phyloP scores from a whole-genome alignment of 2,797 vertebrate species.

The Taeniopygia guttata region DNA sequence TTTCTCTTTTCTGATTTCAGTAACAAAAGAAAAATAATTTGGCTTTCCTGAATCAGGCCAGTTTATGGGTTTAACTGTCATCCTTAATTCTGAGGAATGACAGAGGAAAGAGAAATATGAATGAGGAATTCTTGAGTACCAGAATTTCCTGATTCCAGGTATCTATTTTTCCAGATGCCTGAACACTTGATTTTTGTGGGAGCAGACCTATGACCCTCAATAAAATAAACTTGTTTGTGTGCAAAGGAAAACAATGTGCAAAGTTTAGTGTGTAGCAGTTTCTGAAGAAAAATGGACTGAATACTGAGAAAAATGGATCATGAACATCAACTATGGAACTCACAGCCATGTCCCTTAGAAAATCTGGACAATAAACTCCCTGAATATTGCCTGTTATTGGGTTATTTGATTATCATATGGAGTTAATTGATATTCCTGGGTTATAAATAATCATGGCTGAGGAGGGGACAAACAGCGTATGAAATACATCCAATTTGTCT shows the following conservation, averaged over 20 bases:
- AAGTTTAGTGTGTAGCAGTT: background rate
- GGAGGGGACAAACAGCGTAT: accelerated
- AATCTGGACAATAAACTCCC: background rate
- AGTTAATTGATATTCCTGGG: background rate
- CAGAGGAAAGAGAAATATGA: background rate
- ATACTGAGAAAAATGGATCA: background rate
- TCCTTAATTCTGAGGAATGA: background rate
- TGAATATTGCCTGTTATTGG: background rate
- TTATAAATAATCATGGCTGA: background rate
- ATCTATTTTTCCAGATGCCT: background rate
- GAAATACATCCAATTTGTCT: background rate
- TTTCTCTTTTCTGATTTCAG: background rate
- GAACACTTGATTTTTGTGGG: background rate
- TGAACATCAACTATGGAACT: background rate
- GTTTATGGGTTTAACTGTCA: background rate
- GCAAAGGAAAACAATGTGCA: background rate
- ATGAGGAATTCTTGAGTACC: background rate
- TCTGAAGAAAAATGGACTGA: background rate
- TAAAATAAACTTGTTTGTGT: background rate
- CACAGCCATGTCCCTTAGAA: background rate
- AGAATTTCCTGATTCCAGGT: background rate
- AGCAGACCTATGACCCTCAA: background rate
- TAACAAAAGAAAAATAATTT: background rate
- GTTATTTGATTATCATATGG: background rate
- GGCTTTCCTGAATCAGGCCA: background rate